Evolutionary conservation across 2,113 vertebrate species (phyloP).

Genomic region (Indri indri): DNA sequence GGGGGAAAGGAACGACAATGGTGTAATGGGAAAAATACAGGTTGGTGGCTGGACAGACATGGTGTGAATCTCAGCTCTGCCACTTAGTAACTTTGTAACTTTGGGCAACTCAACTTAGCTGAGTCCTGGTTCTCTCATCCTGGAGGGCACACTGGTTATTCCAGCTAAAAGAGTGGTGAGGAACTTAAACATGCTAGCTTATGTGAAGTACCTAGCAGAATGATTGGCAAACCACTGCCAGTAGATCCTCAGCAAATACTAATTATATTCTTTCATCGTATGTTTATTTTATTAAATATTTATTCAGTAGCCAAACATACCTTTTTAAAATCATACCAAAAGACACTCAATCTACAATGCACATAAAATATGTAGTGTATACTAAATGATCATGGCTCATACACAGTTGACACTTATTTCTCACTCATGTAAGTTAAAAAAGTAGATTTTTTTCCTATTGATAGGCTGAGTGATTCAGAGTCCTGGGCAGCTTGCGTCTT

Average conservation of each 20-base stretch:
- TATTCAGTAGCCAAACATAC: not conserved
- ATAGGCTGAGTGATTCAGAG: not conserved
- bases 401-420: not conserved
- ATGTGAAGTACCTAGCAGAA: not conserved
- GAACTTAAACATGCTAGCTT: not conserved
- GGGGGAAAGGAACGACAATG: not conserved
- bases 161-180: not conserved
- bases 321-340: not conserved
- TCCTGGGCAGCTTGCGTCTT: not conserved
- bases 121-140: not conserved
- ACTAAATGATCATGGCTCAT: not conserved
- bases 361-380: not conserved
- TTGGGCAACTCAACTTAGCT: not conserved
- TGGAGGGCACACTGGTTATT: not conserved
- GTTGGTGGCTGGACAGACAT: not conserved
- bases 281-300: not conserved
- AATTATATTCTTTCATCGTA: not conserved
- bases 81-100: not conserved
- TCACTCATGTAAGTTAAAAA: not conserved
- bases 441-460: not conserved
- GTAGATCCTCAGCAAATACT: not conserved
- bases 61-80: not conserved
- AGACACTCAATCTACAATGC: not conserved
- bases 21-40: not conserved
- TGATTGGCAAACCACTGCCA: not conserved